phyloP scores from a whole-genome alignment of 2,888 invertebrate species.

The Epistrophella euchroma region DNA sequence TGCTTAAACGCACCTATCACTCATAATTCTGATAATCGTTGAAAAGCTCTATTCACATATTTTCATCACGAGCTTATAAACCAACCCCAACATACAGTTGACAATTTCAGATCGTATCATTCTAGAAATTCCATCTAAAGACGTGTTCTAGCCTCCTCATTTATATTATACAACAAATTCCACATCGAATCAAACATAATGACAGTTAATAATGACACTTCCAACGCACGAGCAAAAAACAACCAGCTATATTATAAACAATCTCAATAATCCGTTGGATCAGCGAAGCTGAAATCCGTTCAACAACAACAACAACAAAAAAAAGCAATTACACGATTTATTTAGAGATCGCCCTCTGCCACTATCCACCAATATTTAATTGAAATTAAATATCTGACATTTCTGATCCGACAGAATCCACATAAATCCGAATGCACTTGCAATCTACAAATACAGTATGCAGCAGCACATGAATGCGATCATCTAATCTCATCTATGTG shows the following conservation, averaged over 20 bases:
- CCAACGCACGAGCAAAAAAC: conserved; percentile 11
- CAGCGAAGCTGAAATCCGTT: conserved; percentile 47
- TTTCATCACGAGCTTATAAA: not conserved
- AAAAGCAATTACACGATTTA: conserved; percentile 47
- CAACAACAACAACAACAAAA: not conserved
- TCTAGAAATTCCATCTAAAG: conserved; percentile 14
- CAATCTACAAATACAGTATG: too few species aligned
- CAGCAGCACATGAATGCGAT: conserved; percentile 29
- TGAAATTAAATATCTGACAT: conserved; percentile 71
- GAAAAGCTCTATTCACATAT: not conserved
- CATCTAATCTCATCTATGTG: conserved; percentile 50
- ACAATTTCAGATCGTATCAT: conserved; percentile 6
- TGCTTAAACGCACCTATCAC: not conserved
- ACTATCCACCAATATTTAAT: conserved; percentile 37
- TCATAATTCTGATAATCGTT: not conserved
- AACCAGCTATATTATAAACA: conserved; percentile 28
- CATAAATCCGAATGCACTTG: conserved; percentile 30
- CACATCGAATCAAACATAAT: conserved; percentile 1
- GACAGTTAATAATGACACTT: conserved; percentile 36
- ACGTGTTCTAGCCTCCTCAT: conserved; percentile 6
- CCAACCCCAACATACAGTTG: not conserved
- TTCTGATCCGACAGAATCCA: conserved; percentile 57
- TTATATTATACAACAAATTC: not conserved
- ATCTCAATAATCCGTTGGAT: conserved; percentile 21
- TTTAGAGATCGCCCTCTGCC: conserved; percentile 26